Evolutionary conservation across 2,113 vertebrate genomes (phyloP).

Genomic region (Callopanchax toddi): DNA sequence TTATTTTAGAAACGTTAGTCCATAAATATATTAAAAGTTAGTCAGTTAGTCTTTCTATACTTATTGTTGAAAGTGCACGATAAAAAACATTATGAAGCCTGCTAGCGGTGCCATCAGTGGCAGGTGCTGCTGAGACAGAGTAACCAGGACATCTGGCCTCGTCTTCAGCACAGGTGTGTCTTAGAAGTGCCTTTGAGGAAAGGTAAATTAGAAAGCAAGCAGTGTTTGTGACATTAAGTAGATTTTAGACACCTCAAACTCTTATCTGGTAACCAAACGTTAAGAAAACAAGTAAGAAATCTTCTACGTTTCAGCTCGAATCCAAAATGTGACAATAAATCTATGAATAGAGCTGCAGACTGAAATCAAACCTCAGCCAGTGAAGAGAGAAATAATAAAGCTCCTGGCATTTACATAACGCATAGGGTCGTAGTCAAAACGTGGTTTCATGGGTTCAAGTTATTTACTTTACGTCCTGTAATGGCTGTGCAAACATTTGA

Average conservation of each 20-base stretch:
- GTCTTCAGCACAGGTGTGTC: constrained; percentile 3
- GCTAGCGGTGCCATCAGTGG: constrained; percentile 1
- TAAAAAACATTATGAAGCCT: constrained; percentile 22
- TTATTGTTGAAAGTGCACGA: constrained; percentile 3
- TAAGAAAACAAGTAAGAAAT: constrained; percentile 6
- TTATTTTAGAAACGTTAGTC: constrained; percentile 25
- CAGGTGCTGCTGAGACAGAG: constrained; percentile 17
- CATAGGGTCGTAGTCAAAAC: neutral
- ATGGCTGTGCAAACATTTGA: neutral
- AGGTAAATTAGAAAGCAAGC: constrained; percentile 5
- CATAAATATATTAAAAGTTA: constrained; percentile 26
- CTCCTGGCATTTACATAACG: neutral
- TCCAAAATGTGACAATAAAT: neutral
- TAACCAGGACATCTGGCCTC: constrained; percentile 15
- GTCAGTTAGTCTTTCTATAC: neutral
- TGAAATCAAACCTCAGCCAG: constrained; percentile 39
- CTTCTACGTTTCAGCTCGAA: too few species aligned
- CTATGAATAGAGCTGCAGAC: constrained; percentile 41
- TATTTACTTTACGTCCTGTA: neutral
- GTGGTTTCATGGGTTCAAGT: neutral
- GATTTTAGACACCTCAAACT: constrained; percentile 1
- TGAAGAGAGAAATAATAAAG: constrained; percentile 26
- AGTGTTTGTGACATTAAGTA: neutral
- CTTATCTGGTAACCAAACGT: constrained; percentile 8
- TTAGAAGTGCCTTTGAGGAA: constrained; percentile 6